These are phyloP conservation scores for Dasypogon diadema DNA, from an alignment of 2,888 invertebrate genomes.

Conservation along the genomic window DNA sequence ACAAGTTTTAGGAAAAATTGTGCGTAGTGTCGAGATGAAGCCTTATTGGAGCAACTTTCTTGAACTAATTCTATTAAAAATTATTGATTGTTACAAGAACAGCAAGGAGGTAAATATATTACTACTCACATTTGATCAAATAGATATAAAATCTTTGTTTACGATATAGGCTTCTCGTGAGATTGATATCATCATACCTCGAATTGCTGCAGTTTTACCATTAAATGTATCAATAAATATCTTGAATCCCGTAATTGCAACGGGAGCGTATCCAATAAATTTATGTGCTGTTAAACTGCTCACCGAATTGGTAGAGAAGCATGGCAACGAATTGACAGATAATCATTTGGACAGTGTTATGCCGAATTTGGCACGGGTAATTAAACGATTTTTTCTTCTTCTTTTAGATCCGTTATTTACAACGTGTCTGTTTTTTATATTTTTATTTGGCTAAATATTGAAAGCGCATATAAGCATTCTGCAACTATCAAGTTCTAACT, in stretches of 20 bases:
- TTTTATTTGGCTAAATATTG: no score
- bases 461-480: no score
- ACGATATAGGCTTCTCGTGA: conserved; percentile 77
- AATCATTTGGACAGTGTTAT: conserved; percentile 83
- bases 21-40: conserved; percentile 81
- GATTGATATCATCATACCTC: conserved; percentile 84
- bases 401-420: no score
- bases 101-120: conserved; percentile 75
- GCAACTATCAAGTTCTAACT: no score
- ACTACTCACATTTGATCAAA: background rate
- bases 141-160: conserved; percentile 26
- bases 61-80: conserved; percentile 89
- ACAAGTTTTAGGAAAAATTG: conserved; percentile 85
- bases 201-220: conserved; percentile 84
- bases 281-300: conserved; percentile 94
- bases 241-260: conserved; percentile 85
- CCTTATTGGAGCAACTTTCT: conserved; percentile 88
- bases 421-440: no score
- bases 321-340: conserved; percentile 79
- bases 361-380: conserved; percentile 88
- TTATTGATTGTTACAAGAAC: conserved; percentile 86
- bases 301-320: conserved; percentile 84
- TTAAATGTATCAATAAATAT: conserved; percentile 80
- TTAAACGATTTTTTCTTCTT: no score
- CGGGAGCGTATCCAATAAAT: conserved; percentile 87